Conservation (phyloP, 2,888 invertebrate species). For the Agapostemon virescens region DNA sequence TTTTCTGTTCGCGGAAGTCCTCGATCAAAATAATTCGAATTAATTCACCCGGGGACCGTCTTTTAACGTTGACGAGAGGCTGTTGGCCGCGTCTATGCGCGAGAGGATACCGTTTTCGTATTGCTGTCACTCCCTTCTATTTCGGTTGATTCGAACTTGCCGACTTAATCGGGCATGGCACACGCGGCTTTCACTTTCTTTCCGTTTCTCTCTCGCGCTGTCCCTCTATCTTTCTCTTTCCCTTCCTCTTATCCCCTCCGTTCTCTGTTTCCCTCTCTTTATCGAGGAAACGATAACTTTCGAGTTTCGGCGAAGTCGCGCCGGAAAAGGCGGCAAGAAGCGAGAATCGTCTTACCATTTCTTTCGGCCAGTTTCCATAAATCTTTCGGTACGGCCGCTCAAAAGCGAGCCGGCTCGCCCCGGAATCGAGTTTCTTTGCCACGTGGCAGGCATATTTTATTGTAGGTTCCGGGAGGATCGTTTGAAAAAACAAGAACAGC, state of each 20-base stretch:
- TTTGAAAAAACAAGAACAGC: conserved; percentile 59
- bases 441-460: conserved; percentile 72
- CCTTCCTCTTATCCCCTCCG: too few species aligned
- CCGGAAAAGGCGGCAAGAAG: conserved; percentile 37
- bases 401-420: conserved; percentile 51
- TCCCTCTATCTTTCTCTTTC: too few species aligned
- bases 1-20: conserved; percentile 66
- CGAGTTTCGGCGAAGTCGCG: conserved; percentile 29
- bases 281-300: conserved; percentile 24
- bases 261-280: too few species aligned
- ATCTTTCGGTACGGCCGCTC: conserved; percentile 64
- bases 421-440: conserved; percentile 70
- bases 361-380: conserved; percentile 67
- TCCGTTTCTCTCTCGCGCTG: background rate
- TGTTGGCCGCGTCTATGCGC: background rate
- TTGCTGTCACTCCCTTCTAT: background rate
- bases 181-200: background rate
- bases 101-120: background rate
- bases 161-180: conserved; percentile 8
- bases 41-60: conserved; percentile 61
- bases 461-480: conserved; percentile 57
- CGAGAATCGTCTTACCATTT: conserved; percentile 59
- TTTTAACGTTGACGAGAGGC: background rate
- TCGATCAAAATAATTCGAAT: conserved; percentile 75
- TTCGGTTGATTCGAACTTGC: background rate